Percentiles rank a stretch among this genome's conserved stretches.
These are phyloP conservation scores for Colinus virginianus DNA, from an alignment of 2,113 vertebrate genomes.

Conservation along the genomic window DNA sequence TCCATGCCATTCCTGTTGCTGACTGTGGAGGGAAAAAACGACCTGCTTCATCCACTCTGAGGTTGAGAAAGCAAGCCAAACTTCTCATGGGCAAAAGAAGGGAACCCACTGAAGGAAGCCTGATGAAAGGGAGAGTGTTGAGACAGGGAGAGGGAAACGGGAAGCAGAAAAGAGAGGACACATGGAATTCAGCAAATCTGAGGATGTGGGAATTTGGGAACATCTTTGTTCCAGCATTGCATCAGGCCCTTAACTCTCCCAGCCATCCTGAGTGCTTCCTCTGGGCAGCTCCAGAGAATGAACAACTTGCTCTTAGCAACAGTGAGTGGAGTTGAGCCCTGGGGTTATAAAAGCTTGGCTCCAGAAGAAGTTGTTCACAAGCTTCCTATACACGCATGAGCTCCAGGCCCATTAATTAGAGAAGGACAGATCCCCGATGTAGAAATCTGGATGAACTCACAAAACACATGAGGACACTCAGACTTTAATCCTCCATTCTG, in stretches of 20 bases:
- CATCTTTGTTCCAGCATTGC: neutral
- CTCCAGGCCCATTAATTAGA: conserved; percentile 37
- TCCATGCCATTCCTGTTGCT: neutral
- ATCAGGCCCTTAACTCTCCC: neutral
- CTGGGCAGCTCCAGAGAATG: neutral
- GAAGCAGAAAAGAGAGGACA: neutral
- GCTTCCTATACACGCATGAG: conserved; percentile 5
- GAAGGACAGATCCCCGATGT: neutral
- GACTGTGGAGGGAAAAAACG: neutral
- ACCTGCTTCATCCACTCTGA: rapidly evolving
- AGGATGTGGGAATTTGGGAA: neutral
- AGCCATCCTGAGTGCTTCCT: neutral
- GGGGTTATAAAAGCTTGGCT: conserved; percentile 1
- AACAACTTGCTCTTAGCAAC: neutral
- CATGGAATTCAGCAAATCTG: rapidly evolving
- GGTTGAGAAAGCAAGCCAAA: neutral
- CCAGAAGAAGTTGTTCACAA: neutral
- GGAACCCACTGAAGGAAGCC: neutral
- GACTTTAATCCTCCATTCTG: conserved; percentile 33
- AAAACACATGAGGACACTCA: neutral
- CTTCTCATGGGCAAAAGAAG: neutral
- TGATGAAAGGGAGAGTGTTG: neutral
- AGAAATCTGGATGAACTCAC: conserved; percentile 50
- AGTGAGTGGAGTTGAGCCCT: neutral
- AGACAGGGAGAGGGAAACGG: neutral